Evolutionary conservation across 2,113 vertebrate species (phyloP).

Genomic region (Ondatra zibethicus): DNA sequence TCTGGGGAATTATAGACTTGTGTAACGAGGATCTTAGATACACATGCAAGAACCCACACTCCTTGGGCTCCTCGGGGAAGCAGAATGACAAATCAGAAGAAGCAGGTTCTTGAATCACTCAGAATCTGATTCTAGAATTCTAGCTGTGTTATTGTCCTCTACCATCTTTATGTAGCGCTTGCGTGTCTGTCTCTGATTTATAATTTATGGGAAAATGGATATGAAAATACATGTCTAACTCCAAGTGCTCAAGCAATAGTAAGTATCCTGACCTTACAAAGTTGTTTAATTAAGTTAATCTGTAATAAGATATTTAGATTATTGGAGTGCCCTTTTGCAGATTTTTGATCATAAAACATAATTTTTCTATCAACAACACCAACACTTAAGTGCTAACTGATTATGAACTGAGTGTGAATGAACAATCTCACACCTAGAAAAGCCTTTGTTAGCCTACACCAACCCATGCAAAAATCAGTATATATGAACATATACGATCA

Average conservation of each 20-base stretch:
- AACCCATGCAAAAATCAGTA: neutral
- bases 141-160: neutral
- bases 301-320: slow-evolving; percentile 1
- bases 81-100: neutral
- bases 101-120: neutral
- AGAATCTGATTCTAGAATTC: neutral
- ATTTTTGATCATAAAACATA: slow-evolving; percentile 11
- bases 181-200: neutral
- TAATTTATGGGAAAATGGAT: neutral
- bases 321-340: neutral
- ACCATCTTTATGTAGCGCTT: neutral
- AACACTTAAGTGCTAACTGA: neutral
- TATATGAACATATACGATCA: neutral
- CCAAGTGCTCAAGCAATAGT: neutral
- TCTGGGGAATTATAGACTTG: neutral
- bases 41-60: neutral
- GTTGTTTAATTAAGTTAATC: neutral
- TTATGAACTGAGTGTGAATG: slow-evolving; percentile 7
- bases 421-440: neutral
- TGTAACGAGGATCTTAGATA: neutral
- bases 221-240: neutral
- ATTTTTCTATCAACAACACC: neutral
- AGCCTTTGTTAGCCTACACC: neutral
- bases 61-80: neutral
- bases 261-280: neutral